phyloP scores from a whole-genome alignment of 2,113 vertebrate genomes.

The Harpagus bidentatus region DNA sequence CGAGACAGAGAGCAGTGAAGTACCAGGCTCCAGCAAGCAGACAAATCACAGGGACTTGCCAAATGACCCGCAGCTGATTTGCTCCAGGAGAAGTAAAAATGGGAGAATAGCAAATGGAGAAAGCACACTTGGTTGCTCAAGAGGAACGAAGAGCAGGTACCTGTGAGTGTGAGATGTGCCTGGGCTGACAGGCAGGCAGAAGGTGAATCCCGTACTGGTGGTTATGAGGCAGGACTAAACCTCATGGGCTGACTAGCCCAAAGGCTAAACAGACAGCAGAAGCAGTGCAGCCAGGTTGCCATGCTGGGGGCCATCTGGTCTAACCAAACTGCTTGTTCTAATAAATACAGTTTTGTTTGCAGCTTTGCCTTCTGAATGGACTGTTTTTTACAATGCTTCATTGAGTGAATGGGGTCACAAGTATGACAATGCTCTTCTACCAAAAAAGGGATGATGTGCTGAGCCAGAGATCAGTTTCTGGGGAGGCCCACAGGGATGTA shows the following conservation, averaged over 20 bases:
- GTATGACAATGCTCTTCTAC: background rate
- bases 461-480: background rate
- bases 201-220: background rate
- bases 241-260: background rate
- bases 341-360: background rate
- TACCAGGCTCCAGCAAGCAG: background rate
- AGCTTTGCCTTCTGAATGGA: background rate
- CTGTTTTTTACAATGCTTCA: background rate
- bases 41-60: background rate
- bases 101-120: background rate
- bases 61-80: background rate
- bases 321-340: background rate
- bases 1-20: background rate
- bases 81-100: background rate
- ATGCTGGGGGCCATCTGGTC: background rate
- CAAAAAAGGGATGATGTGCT: background rate
- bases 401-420: background rate
- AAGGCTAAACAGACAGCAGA: background rate
- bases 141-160: background rate
- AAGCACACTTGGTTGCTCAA: background rate
- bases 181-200: background rate
- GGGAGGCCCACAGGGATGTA: background rate
- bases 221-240: background rate
- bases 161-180: background rate
- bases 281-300: background rate